Conservation (phyloP, 2,888 invertebrate genomes). For the Diaprepes abbreviatus region DNA sequence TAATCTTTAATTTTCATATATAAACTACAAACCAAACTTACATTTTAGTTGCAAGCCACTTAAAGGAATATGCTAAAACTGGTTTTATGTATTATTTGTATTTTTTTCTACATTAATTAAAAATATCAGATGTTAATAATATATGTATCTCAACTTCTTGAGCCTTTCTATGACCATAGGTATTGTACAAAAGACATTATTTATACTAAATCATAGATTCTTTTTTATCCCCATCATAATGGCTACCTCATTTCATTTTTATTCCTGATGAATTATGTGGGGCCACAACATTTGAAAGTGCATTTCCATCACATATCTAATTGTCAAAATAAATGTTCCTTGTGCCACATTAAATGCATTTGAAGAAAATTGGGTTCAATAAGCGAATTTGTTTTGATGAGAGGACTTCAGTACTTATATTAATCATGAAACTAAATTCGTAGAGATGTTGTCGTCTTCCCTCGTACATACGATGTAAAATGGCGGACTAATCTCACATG, state of each 20-base stretch:
- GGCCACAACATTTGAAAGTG: constrained; percentile 28
- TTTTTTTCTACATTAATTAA: too few relatives aligned
- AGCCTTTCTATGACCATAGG: constrained; percentile 1
- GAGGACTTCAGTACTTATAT: too few relatives aligned
- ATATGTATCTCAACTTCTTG: background rate
- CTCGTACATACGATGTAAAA: too few relatives aligned
- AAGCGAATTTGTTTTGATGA: constrained; percentile 3
- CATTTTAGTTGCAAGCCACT: too few relatives aligned
- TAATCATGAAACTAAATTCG: too few relatives aligned
- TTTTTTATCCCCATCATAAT: background rate
- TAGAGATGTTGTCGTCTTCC: too few relatives aligned
- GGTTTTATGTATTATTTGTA: too few relatives aligned
- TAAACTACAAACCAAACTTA: too few relatives aligned
- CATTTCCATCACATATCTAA: constrained; percentile 18
- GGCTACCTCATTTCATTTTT: constrained; percentile 22
- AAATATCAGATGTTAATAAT: background rate
- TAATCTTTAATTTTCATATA: too few relatives aligned
- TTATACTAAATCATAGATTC: background rate
- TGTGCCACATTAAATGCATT: constrained; percentile 59
- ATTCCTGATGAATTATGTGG: constrained; percentile 1
- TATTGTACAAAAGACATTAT: constrained; percentile 2
- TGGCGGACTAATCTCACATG: too few relatives aligned
- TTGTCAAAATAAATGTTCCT: constrained; percentile 58
- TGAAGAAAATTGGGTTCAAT: constrained; percentile 10
- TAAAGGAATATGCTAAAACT: too few relatives aligned